These are phyloP conservation scores for Uromys caudimaculatus DNA, from an alignment of 2,797 vertebrate genomes.

Conservation along the genomic window DNA sequence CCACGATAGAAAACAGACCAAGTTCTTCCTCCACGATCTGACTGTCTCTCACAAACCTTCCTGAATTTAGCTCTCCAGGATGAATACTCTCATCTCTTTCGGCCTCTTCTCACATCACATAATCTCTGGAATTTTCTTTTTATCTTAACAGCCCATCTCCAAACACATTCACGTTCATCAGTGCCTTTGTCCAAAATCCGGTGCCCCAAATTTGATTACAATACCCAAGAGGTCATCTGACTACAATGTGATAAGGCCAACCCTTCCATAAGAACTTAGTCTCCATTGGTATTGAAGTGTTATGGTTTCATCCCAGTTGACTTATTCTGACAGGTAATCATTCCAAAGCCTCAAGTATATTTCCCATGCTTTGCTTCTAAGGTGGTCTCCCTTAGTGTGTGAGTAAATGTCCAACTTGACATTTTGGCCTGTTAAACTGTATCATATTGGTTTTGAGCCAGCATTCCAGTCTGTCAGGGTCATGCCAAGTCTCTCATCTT, in stretches of 20 bases:
- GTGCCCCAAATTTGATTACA: not conserved
- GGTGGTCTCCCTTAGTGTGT: not conserved
- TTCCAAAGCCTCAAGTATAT: constrained; percentile 55
- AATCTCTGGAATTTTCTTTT: constrained; percentile 54
- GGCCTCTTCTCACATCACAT: not conserved
- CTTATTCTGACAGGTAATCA: constrained; percentile 47
- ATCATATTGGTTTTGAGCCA: constrained; percentile 70
- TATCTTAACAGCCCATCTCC: not conserved
- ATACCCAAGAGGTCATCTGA: not conserved
- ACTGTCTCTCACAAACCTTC: not conserved
- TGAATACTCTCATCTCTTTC: constrained; percentile 31
- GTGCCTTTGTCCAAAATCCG: constrained; percentile 18
- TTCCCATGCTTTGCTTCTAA: constrained; percentile 66
- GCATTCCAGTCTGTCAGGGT: constrained; percentile 73
- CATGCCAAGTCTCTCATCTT: constrained; percentile 57
- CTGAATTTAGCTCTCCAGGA: not conserved
- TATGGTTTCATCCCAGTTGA: constrained; percentile 9
- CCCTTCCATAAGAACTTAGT: not conserved
- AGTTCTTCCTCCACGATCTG: not conserved
- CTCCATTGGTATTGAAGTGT: not conserved
- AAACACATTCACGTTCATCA: not conserved
- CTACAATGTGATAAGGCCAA: not conserved
- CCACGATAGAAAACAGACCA: not conserved
- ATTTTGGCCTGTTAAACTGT: constrained; percentile 3
- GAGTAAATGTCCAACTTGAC: constrained; percentile 54